These are phyloP conservation scores for Merops nubicus DNA, from an alignment of 2,113 vertebrate genomes.

Conservation along the genomic window DNA sequence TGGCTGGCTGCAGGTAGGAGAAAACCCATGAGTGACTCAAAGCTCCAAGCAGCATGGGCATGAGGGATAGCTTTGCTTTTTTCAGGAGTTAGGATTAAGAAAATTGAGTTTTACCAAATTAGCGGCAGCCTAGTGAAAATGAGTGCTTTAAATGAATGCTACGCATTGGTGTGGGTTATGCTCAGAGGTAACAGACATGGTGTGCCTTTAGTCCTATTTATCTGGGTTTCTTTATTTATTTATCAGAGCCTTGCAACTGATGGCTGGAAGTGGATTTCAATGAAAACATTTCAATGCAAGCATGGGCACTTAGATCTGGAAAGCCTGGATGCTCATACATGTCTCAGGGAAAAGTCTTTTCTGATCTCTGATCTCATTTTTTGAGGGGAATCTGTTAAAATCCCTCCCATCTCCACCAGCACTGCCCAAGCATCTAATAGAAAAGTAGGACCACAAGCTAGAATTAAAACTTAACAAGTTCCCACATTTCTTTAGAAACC, in stretches of 20 bases:
- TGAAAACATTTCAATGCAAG: not conserved
- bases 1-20: not conserved
- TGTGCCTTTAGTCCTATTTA: not conserved
- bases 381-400: not conserved
- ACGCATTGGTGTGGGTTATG: not conserved
- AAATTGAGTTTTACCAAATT: not conserved
- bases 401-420: not conserved
- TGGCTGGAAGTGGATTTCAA: not conserved
- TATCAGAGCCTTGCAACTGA: not conserved
- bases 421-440: not conserved
- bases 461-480: not conserved
- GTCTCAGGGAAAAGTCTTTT: not conserved
- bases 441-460: not conserved
- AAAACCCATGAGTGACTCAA: not conserved
- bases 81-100: not conserved
- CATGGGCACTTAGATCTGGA: not conserved
- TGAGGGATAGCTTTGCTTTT: rapidly evolving
- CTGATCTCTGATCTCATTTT: not conserved
- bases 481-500: not conserved
- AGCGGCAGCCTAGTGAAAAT: not conserved
- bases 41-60: not conserved
- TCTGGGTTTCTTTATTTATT: too few species aligned
- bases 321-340: not conserved
- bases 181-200: not conserved
- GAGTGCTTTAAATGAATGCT: not conserved